Evolutionary conservation across 2,797 vertebrate species (phyloP), one percentile per base, ranked within the genome.

Genomic region (Anisognathus igniventris): DNA sequence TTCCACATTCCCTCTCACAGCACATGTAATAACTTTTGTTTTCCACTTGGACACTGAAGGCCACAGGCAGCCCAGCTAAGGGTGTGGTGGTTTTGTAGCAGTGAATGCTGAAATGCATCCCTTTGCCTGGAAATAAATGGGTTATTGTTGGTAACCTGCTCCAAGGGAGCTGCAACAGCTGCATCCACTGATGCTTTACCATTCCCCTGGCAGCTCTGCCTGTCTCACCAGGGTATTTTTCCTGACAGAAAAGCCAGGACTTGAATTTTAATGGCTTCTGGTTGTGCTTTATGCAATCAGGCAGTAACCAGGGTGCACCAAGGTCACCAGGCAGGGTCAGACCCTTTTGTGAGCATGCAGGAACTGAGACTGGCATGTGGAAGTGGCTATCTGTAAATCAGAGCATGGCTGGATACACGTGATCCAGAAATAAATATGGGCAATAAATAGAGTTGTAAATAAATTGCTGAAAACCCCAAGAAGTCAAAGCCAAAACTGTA

Each of bases 41-140:
- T n/a, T 70, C 61, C 37, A 77, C 57, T 16, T 44, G 58, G 10
- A 93, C 35, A 0, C 83, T 97, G 96, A 97, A 96, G 18, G 96
- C 96, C 33, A 97, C 96, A 2, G 96, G 77, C 79, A 86, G 1
- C n/a, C 93, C 94, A 48, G 82, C 80, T 13, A 33, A 60, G 27
- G 94, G 84, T 0, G 30, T 78, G 16, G 86, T 94, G 15, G 77
- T 94, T 84, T 95, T 90, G 72, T 95, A 97, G 56, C 10, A 91
- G 86, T 97, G 96, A 2, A 97, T 94, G 75, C 28, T 86, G 92
- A 97, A 97, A 30, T 70, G 80, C 95, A 96, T 95, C 86, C 97
- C 97, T 5, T 61, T 71, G n/a, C 73, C 97, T 97, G 88, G 35
- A 86, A 4, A 74, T 0, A 79, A 95, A 86, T 13, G 6, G 22